A percentile compares a stretch with the other conserved stretches of the same genome.
Conservation (phyloP, 2,888 invertebrate genomes). For the Calephelis perditalis region DNA sequence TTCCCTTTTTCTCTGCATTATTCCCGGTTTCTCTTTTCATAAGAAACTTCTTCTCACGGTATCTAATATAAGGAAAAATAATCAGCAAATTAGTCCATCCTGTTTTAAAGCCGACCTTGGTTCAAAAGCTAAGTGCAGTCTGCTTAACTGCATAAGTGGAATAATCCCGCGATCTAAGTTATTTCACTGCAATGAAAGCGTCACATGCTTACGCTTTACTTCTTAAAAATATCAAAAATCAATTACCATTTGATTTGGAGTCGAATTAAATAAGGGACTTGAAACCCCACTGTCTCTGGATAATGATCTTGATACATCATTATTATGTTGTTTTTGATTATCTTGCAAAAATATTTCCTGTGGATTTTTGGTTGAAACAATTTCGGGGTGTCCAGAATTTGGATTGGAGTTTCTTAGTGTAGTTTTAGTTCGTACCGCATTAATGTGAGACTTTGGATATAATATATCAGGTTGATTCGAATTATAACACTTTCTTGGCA, state of each 20-base stretch:
- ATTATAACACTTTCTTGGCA: too few species aligned
- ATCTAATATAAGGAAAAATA: too few species aligned
- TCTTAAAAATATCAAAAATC: neutral
- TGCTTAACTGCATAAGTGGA: neutral
- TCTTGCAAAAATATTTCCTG: neutral
- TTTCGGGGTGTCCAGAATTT: neutral
- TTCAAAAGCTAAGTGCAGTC: neutral
- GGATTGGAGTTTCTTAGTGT: neutral
- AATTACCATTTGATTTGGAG: conserved; percentile 7
- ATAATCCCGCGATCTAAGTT: neutral
- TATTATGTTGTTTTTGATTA: neutral
- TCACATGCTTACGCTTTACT: neutral
- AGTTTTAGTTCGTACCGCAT: neutral
- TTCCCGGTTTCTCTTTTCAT: too few species aligned
- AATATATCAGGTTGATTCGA: too few species aligned
- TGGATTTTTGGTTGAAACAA: neutral
- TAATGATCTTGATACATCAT: conserved; percentile 10
- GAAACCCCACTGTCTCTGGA: conserved; percentile 12
- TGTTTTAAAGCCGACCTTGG: neutral
- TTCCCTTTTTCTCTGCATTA: too few species aligned
- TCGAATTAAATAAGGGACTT: neutral
- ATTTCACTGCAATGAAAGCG: neutral
- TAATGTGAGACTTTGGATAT: too few species aligned
- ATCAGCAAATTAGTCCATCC: neutral
- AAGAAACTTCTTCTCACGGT: too few species aligned